These are phyloP conservation scores for Oenanthe oenanthe DNA, from an alignment of 2,113 vertebrate species.

Conservation along the genomic window DNA sequence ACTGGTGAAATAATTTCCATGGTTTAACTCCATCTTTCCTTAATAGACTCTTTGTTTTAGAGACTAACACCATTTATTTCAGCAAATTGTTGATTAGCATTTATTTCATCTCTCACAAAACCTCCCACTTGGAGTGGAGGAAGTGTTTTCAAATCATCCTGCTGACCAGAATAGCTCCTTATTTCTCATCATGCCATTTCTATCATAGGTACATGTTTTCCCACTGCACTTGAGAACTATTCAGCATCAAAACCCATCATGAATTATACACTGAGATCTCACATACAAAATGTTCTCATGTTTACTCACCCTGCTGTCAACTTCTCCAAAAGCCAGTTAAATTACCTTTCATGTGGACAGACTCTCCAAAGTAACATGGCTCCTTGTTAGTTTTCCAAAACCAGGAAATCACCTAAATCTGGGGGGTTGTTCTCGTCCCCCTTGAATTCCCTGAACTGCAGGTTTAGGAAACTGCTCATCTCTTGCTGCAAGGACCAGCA, in stretches of 20 bases:
- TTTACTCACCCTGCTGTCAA: conserved; percentile 13
- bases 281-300: conserved; percentile 10
- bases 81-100: neutral
- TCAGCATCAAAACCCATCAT: conserved; percentile 1
- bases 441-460: neutral
- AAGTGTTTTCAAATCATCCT: neutral
- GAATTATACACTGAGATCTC: conserved; percentile 50
- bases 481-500: neutral
- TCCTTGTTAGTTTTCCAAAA: neutral
- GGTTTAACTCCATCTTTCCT: neutral
- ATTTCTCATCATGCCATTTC: conserved; percentile 26
- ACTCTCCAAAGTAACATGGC: neutral
- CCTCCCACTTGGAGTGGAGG: neutral
- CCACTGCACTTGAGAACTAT: neutral
- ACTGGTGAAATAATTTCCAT: neutral
- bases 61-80: neutral
- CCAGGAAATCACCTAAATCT: neutral
- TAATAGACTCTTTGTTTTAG: neutral
- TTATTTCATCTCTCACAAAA: conserved; percentile 18
- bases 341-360: neutral
- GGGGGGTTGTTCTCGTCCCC: neutral
- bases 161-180: conserved; percentile 33
- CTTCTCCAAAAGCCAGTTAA: neutral
- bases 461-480: neutral
- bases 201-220: neutral